A percentile compares a stretch with the other conserved stretches of the same genome.
Evolutionary conservation across 2,888 invertebrate species (phyloP).

Genomic region (Timema cristinae): DNA sequence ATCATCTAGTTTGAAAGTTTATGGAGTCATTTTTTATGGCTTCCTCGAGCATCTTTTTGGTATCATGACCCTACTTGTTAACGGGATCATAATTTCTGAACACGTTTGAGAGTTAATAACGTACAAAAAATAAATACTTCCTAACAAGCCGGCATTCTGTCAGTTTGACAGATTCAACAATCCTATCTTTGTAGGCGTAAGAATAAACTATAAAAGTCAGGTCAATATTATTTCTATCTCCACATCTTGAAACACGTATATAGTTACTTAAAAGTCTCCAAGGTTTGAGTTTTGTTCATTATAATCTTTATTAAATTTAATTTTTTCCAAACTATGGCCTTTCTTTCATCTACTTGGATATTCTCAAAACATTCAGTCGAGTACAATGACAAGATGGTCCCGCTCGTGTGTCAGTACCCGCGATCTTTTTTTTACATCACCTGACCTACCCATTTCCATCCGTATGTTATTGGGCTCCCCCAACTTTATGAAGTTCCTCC

Average conservation of each 20-base stretch:
- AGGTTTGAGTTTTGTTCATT: neutral
- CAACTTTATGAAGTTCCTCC: neutral
- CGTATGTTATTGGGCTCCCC: neutral
- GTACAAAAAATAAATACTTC: neutral
- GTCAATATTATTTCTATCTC: neutral
- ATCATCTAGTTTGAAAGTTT: neutral
- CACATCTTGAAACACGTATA: neutral
- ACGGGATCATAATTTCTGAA: neutral
- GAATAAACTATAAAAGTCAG: neutral
- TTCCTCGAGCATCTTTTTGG: neutral
- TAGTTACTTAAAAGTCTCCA: neutral
- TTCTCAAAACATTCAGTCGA: constrained; percentile 3
- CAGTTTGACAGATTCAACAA: neutral
- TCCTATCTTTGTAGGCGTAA: neutral
- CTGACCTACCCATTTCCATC: neutral
- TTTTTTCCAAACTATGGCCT: neutral
- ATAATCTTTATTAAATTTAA: neutral
- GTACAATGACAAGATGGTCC: constrained; percentile 1
- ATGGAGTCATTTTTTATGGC: neutral
- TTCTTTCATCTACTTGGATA: neutral
- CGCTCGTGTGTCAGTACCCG: neutral
- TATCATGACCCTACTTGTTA: neutral
- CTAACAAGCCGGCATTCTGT: constrained; percentile 2
- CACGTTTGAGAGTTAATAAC: neutral
- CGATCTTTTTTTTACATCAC: neutral